A percentile compares a stretch with the other conserved stretches of the same genome.
phyloP scores from a whole-genome alignment of 1,140 invertebrate genomes.

The Drosophila serrata region DNA sequence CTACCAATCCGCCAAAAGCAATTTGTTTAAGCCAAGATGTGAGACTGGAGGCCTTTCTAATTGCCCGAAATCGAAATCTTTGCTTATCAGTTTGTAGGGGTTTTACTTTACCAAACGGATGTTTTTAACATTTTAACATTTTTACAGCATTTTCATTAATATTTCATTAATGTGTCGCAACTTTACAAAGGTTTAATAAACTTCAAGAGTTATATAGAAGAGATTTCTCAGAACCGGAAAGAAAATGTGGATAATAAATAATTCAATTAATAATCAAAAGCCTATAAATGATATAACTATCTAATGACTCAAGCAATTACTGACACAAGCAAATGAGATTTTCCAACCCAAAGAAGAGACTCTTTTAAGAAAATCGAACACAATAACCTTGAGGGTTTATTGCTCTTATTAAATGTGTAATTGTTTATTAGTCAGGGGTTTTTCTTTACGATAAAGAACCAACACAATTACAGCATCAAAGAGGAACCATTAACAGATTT shows the following conservation, averaged over 20 bases:
- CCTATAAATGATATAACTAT: conserved; percentile 11
- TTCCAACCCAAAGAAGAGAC: not conserved
- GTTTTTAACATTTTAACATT: too few species aligned
- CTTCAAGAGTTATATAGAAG: not conserved
- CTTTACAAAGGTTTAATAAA: not conserved
- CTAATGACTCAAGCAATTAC: conserved; percentile 25
- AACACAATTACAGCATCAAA: conserved; percentile 42
- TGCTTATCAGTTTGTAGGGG: conserved; percentile 31
- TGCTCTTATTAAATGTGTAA: conserved; percentile 26
- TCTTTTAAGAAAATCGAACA: conserved; percentile 11
- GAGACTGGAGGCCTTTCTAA: conserved; percentile 33
- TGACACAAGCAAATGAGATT: not conserved
- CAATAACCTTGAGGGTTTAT: conserved; percentile 37
- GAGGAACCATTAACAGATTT: conserved; percentile 42
- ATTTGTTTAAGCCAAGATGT: conserved; percentile 11
- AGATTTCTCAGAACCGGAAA: conserved; percentile 15
- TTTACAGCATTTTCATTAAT: conserved; percentile 9
- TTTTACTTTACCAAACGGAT: conserved; percentile 12
- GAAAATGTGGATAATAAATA: conserved; percentile 26
- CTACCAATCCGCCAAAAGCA: conserved; percentile 11
- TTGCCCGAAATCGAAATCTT: conserved; percentile 30
- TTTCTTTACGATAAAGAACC: conserved; percentile 29
- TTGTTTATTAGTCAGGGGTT: conserved; percentile 4
- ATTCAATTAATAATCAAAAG: conserved; percentile 28
- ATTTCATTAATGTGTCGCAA: not conserved